Percentiles rank a stretch among this genome's conserved stretches.
Evolutionary conservation across 2,797 vertebrate species (phyloP).

Genomic region (Poecile montanus): DNA sequence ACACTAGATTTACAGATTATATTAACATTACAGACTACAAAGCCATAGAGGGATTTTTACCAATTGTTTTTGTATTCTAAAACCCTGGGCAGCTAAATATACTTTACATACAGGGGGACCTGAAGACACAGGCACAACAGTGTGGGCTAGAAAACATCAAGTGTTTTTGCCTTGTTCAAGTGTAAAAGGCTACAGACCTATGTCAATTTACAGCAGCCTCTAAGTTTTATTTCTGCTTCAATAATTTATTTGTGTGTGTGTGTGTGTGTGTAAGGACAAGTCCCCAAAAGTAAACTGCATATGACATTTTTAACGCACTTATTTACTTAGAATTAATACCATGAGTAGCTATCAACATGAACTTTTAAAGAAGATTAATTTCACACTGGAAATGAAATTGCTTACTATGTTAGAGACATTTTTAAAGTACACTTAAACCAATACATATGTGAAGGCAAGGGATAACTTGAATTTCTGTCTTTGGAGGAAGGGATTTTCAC

Average conservation of each 20-base stretch:
- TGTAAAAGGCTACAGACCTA: background rate
- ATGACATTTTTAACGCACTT: background rate
- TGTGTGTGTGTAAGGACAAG: background rate
- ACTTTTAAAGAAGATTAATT: background rate
- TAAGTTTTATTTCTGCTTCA: background rate
- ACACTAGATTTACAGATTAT: background rate
- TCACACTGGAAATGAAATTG: background rate
- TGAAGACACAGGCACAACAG: background rate
- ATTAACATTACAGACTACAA: background rate
- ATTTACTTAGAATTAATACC: background rate
- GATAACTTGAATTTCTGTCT: background rate
- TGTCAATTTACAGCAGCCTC: background rate
- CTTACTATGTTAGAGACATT: background rate
- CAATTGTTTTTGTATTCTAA: background rate
- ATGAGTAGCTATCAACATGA: background rate
- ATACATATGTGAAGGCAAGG: background rate
- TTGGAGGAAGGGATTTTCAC: background rate
- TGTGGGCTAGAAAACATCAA: background rate
- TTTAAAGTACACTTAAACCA: background rate
- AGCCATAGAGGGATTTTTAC: rapidly evolving
- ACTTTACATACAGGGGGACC: background rate
- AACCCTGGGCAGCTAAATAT: background rate
- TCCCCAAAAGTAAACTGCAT: background rate
- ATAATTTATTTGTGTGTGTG: background rate
- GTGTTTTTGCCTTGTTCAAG: background rate